These are phyloP conservation scores for Calephelis nemesis DNA, from an alignment of 1,140 invertebrate genomes.

Conservation along the genomic window DNA sequence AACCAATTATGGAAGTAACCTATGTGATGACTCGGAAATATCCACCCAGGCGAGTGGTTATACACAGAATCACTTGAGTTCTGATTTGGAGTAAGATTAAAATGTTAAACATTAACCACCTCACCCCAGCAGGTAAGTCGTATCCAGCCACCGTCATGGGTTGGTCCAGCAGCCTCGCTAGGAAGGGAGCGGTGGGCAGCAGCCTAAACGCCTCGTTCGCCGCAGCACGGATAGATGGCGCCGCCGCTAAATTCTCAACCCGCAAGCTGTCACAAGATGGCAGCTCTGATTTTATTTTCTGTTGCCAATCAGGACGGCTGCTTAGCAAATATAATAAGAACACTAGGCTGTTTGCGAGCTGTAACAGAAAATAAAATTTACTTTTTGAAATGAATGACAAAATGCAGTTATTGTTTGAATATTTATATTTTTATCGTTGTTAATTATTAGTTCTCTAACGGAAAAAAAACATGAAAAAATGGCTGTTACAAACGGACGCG, in stretches of 20 bases:
- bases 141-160: conserved; percentile 89
- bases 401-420: no score
- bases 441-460: no score
- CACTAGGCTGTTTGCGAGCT: conserved; percentile 90
- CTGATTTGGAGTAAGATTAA: neutral
- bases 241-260: conserved; percentile 82
- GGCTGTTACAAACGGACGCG: no score
- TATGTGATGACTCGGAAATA: no score
- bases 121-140: conserved; percentile 87
- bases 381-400: no score
- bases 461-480: no score
- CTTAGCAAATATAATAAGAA: conserved; percentile 90
- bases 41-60: no score
- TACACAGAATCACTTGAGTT: no score
- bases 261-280: conserved; percentile 80
- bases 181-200: conserved; percentile 89
- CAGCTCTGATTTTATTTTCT: conserved; percentile 88
- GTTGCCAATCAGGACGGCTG: conserved; percentile 84
- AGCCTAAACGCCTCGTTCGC: conserved; percentile 92
- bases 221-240: conserved; percentile 90
- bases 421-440: no score
- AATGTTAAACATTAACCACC: conserved; percentile 35
- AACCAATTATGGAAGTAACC: no score
- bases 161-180: conserved; percentile 89
- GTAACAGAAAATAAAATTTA: conserved; percentile 39